Conservation (phyloP, 2,113 vertebrate species). For the Arothron firmamentum region DNA sequence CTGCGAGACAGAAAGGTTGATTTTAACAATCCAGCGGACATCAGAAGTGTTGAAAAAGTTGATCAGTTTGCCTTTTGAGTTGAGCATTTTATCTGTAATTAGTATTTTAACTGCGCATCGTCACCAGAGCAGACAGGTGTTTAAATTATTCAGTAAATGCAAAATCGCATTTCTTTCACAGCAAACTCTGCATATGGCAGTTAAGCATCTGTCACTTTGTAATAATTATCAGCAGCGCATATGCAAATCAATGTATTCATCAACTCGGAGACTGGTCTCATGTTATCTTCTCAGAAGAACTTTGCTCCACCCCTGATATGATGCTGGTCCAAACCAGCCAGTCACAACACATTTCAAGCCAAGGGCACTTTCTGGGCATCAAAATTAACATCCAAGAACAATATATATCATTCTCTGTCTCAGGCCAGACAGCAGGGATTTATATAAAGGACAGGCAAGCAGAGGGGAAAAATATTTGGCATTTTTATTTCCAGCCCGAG, state of each 20-base stretch:
- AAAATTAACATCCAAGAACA: slow-evolving; percentile 59
- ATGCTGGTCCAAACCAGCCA: slow-evolving; percentile 29
- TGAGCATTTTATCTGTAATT: slow-evolving; percentile 12
- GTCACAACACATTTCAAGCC: slow-evolving; percentile 47
- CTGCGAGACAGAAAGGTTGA: slow-evolving; percentile 23
- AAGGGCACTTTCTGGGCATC: slow-evolving; percentile 43
- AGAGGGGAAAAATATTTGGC: slow-evolving; percentile 55
- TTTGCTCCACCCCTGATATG: slow-evolving; percentile 36
- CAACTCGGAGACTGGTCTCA: slow-evolving; percentile 14
- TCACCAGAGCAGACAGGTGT: slow-evolving; percentile 26
- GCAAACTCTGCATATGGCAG: slow-evolving; percentile 22
- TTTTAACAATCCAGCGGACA: slow-evolving; percentile 26
- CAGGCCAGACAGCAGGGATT: slow-evolving; percentile 48
- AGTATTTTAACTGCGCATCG: slow-evolving; percentile 2
- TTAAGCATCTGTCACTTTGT: slow-evolving; percentile 36
- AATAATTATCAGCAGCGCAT: slow-evolving; percentile 34
- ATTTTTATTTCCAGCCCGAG: slow-evolving; percentile 59
- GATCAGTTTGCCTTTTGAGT: slow-evolving; percentile 18
- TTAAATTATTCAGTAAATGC: slow-evolving; percentile 23
- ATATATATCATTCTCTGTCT: slow-evolving; percentile 66
- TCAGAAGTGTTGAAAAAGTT: slow-evolving; percentile 14
- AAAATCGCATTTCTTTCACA: slow-evolving; percentile 21
- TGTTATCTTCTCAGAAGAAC: slow-evolving; percentile 11
- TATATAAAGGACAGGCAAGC: slow-evolving; percentile 60
- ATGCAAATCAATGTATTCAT: slow-evolving; percentile 42